A percentile compares a stretch with the other conserved stretches of the same genome.
Conservation (phyloP, 2,113 vertebrate genomes). For the Chaenogobius annularis region DNA sequence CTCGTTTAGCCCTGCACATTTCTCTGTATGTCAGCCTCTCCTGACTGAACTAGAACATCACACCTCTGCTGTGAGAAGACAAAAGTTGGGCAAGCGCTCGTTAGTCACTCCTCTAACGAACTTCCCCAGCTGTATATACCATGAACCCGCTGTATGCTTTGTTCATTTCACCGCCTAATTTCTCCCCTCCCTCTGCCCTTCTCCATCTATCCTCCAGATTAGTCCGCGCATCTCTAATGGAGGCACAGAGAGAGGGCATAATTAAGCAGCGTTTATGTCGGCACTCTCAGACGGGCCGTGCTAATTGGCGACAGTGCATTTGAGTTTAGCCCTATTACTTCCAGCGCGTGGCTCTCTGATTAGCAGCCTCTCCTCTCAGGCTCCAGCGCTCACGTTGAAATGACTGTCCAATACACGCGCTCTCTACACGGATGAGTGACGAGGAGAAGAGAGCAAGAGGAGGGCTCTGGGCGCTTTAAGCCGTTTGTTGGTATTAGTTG, state of each 20-base stretch:
- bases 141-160: not conserved
- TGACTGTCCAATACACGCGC: not conserved
- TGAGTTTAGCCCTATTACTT: slow-evolving; percentile 66
- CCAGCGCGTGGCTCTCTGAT: slow-evolving; percentile 58
- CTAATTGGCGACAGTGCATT: slow-evolving; percentile 69
- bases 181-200: not conserved
- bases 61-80: not conserved
- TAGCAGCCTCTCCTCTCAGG: slow-evolving; percentile 54
- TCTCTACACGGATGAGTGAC: not conserved
- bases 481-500: too few relatives aligned
- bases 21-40: not conserved
- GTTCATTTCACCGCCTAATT: not conserved
- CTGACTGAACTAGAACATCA: not conserved
- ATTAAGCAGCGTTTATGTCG: slow-evolving; percentile 58
- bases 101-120: not conserved
- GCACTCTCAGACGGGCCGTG: slow-evolving; percentile 46
- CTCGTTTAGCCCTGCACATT: not conserved
- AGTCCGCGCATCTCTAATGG: slow-evolving; percentile 39
- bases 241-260: slow-evolving; percentile 28
- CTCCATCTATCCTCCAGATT: slow-evolving; percentile 19
- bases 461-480: not conserved
- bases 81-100: not conserved
- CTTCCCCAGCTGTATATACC: not conserved
- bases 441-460: not conserved
- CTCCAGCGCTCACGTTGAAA: slow-evolving; percentile 22